Evolutionary conservation across 2,113 vertebrate species (phyloP), one percentile per base, ranked within the genome.

Genomic region (Neogobius melanostomus): DNA sequence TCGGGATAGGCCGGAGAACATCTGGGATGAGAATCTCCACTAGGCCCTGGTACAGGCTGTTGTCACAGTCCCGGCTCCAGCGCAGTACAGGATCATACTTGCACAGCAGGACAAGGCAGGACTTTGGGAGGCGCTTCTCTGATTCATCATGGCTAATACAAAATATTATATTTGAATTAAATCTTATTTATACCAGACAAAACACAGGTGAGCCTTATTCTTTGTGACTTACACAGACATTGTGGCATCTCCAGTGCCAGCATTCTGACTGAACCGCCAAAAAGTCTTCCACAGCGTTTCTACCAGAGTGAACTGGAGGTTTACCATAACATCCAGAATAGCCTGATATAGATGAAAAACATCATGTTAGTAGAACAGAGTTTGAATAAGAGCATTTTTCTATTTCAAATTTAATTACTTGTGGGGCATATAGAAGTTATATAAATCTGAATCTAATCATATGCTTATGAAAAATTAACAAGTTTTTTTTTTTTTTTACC

Each of bases 251-350:
- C 90, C 93, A 68, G 92, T 82, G 4, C 28, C 28, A 88, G 95
- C 95, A 84, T 84, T 94, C 83, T 95, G 92, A 83, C 93, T 94
- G 86, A 94, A 95, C 86, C 96, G 93, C 96, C 96, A 98, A 90
- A 97, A 97, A 11, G 94, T 97, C 82, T 98, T 97, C 96, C 96
- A 98, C 48, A 98, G 90, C 0, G 96, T 96, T 87, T 98, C 96
- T 76, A 98, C 95, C 83, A 98, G 88, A 0, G 95, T 95, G 78
- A 98, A 98, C 91, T 98, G 96, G 74, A 98, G 91, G 87, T 98
- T 98, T 70, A 98, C 93, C 93, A 97, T 96, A 86, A 98, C 95
- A 1, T 98, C 96, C 48, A 98, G 91, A 21, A 98, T 96, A 56
- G 96, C 96, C 56, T 59, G 42, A 59, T 47, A 47, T 5, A 47